Evolutionary conservation across 1,140 invertebrate species (phyloP).

Genomic region (Lucilia cuprina): DNA sequence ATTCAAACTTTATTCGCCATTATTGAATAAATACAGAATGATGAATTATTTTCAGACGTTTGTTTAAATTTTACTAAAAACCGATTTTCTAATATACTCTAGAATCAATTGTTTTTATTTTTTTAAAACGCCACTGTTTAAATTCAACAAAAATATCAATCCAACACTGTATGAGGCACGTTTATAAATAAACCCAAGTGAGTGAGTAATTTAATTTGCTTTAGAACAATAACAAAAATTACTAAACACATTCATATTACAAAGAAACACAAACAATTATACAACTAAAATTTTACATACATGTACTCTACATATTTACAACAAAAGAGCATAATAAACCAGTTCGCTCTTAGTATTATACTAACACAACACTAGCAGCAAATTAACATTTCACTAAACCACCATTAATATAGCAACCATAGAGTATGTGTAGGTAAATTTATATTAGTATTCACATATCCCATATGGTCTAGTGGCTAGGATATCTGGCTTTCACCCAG

Average conservation of each 20-base stretch:
- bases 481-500: constrained; percentile 82
- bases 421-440: neutral
- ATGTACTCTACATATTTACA: too few relatives aligned
- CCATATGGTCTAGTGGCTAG: constrained; percentile 77
- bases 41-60: too few relatives aligned
- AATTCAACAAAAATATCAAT: too few relatives aligned
- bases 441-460: constrained; percentile 38
- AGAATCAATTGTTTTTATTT: too few relatives aligned
- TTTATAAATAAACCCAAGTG: neutral
- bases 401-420: neutral
- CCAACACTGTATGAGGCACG: too few relatives aligned
- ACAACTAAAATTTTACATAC: neutral
- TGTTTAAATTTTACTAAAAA: too few relatives aligned
- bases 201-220: neutral
- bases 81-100: too few relatives aligned
- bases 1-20: too few relatives aligned
- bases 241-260: neutral
- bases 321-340: neutral
- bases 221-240: too few relatives aligned
- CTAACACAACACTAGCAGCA: neutral
- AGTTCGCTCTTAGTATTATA: neutral
- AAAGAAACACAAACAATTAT: neutral
- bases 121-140: neutral
- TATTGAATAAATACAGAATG: too few relatives aligned
- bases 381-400: neutral